Percentiles rank a stretch among this genome's conserved stretches.
Evolutionary conservation across 2,888 invertebrate species (phyloP).

Genomic region (Sinhomidia bicolor): DNA sequence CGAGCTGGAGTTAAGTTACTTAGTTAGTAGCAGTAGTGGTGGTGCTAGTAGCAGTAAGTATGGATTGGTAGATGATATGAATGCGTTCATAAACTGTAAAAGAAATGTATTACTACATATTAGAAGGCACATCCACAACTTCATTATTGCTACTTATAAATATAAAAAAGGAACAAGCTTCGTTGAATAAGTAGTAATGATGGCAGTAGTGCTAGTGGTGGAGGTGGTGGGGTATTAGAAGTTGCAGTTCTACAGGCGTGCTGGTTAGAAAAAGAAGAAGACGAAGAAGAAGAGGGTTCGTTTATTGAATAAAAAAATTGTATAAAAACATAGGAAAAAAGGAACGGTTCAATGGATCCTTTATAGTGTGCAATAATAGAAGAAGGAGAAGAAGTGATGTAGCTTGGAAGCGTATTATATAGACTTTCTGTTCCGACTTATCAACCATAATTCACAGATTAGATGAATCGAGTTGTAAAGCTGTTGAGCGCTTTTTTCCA

Average conservation of each 20-base stretch:
- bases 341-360: conserved; percentile 58
- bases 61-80: neutral
- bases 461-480: conserved; percentile 72
- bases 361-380: conserved; percentile 42
- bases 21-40: too few species aligned
- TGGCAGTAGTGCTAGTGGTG: neutral
- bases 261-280: neutral
- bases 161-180: neutral
- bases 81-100: conserved; percentile 8
- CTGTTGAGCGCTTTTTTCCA: conserved; percentile 48
- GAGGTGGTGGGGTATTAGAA: neutral
- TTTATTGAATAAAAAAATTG: conserved; percentile 54
- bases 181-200: neutral
- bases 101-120: neutral
- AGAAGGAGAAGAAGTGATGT: neutral
- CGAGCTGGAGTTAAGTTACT: conserved; percentile 1
- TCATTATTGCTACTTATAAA: neutral
- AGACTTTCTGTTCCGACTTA: conserved; percentile 57
- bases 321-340: neutral
- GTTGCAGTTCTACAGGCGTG: neutral
- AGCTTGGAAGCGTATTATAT: conserved; percentile 42
- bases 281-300: conserved; percentile 7
- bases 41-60: neutral
- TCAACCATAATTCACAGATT: conserved; percentile 69
- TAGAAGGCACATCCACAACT: neutral